A percentile compares a stretch with the other conserved stretches of the same genome.
These are phyloP conservation scores for Oedothorax gibbosus DNA, from an alignment of 1,140 invertebrate species.

Conservation along the genomic window DNA sequence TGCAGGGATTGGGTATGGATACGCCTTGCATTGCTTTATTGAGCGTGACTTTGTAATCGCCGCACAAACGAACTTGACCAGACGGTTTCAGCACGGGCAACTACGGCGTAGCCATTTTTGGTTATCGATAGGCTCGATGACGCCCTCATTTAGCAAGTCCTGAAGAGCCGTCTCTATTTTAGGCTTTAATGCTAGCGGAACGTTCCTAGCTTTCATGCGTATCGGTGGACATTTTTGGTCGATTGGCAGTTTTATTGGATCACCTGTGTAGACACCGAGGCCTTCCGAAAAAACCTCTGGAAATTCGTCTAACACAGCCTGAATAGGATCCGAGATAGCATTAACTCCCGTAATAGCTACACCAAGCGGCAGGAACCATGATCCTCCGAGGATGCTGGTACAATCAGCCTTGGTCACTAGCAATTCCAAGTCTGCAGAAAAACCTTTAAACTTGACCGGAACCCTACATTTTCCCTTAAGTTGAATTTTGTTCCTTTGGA, in stretches of 20 bases:
- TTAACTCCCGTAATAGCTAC: not conserved
- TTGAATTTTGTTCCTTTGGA: not conserved
- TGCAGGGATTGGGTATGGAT: not conserved
- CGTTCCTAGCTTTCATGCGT: not conserved
- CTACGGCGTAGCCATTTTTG: conserved; percentile 67
- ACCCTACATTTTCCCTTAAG: not conserved
- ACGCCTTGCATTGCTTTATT: conserved; percentile 62
- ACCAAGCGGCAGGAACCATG: not conserved
- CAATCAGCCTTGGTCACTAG: too few species aligned
- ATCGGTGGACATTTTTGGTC: not conserved
- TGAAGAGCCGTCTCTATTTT: conserved; percentile 9
- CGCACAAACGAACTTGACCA: conserved; percentile 66
- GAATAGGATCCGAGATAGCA: not conserved
- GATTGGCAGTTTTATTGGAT: too few species aligned
- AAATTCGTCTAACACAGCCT: not conserved
- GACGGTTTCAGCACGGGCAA: conserved; percentile 67
- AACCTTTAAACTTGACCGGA: too few species aligned
- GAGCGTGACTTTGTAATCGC: conserved; percentile 67
- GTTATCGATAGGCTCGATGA: conserved; percentile 62
- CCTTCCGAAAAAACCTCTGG: too few species aligned
- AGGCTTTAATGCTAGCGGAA: conserved; percentile 15
- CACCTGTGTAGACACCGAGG: too few species aligned
- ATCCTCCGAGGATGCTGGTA: too few species aligned
- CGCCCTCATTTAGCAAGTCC: conserved; percentile 37
- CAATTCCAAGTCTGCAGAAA: too few species aligned